These are phyloP conservation scores for Malurus elegans DNA, from an alignment of 2,113 vertebrate genomes.

Conservation along the genomic window DNA sequence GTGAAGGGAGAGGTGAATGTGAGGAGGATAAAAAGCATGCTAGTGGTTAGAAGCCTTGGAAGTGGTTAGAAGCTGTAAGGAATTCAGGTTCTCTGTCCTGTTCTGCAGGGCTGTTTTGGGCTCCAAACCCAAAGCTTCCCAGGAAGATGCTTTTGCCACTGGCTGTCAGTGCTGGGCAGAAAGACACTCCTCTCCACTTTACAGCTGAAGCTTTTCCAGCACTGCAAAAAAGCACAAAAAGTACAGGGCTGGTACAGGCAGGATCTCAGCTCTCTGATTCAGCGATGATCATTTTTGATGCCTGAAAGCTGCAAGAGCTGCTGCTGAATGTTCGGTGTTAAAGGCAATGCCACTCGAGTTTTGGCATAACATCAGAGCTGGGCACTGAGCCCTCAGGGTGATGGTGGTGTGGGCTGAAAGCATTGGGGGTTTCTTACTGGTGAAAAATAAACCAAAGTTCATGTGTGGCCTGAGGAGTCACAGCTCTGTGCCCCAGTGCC, in stretches of 20 bases:
- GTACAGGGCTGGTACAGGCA: background rate
- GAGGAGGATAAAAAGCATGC: background rate
- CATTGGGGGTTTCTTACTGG: background rate
- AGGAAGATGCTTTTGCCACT: background rate
- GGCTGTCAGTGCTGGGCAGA: background rate
- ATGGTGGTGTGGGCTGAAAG: background rate
- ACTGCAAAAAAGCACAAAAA: background rate
- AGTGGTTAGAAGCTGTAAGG: background rate
- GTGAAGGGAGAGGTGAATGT: background rate
- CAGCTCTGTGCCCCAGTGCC: background rate
- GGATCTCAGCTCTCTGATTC: background rate
- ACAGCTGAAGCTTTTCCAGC: background rate
- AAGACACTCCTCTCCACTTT: background rate
- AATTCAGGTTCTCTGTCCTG: background rate
- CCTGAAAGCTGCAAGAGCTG: background rate
- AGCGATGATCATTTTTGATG: background rate
- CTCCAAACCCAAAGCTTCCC: background rate
- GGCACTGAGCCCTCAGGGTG: background rate
- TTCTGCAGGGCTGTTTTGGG: background rate
- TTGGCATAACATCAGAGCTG: background rate
- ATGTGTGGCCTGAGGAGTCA: background rate
- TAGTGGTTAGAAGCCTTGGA: background rate
- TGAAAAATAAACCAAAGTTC: too few relatives aligned
- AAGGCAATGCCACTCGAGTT: rapidly evolving
- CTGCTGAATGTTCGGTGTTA: background rate